Conservation (phyloP, 1,140 invertebrate genomes). For the Drosophila sp. region DNA sequence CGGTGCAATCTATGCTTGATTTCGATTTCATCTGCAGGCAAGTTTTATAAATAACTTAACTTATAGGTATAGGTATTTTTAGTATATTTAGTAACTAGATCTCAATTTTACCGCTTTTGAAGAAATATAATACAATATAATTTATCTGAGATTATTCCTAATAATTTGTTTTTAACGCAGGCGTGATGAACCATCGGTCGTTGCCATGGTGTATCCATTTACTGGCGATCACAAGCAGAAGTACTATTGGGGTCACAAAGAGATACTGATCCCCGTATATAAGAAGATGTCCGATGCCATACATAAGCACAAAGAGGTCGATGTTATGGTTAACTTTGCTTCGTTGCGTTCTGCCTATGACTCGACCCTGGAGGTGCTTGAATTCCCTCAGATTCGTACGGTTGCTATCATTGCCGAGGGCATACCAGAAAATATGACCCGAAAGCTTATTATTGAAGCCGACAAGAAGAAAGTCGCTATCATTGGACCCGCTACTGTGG, state of each 20-base stretch:
- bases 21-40: slow-evolving; percentile 98
- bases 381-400: slow-evolving; percentile 96
- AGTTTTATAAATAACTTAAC: background rate
- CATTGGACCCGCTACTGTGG: slow-evolving; percentile 98
- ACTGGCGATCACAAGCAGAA: slow-evolving; percentile 99
- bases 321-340: slow-evolving; percentile 99
- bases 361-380: slow-evolving; percentile 95
- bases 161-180: slow-evolving; percentile 92
- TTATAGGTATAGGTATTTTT: too few relatives aligned
- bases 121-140: too few relatives aligned
- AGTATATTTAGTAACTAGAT: too few relatives aligned
- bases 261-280: slow-evolving; percentile 97
- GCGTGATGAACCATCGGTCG: slow-evolving; percentile 94
- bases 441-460: slow-evolving; percentile 96
- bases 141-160: slow-evolving; percentile 85
- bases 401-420: slow-evolving; percentile 99
- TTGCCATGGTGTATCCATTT: slow-evolving; percentile 99
- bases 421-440: slow-evolving; percentile 98
- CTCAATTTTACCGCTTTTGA: too few relatives aligned
- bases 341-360: slow-evolving; percentile 99
- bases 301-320: slow-evolving; percentile 96
- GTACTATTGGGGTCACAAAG: slow-evolving; percentile 99
- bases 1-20: slow-evolving; percentile 99
- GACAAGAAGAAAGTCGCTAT: slow-evolving; percentile 92
- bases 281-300: slow-evolving; percentile 99